Percentiles rank a stretch among this genome's conserved stretches.
Conservation (phyloP, 1,140 invertebrate species). For the Apis cerana region DNA sequence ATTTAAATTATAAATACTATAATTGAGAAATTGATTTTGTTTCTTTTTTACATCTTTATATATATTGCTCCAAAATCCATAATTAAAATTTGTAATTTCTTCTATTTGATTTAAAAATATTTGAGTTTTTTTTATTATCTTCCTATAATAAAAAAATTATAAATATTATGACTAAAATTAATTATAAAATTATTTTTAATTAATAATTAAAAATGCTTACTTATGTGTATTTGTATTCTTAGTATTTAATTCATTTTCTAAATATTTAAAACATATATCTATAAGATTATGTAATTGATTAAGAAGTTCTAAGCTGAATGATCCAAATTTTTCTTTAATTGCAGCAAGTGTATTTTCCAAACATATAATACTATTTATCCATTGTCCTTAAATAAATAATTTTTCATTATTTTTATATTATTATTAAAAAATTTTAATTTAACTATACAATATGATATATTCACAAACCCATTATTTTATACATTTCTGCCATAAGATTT, state of each 20-base stretch:
- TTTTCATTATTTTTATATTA: neutral
- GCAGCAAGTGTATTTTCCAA: constrained; percentile 78
- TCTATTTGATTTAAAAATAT: constrained; percentile 65
- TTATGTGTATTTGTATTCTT: constrained; percentile 65
- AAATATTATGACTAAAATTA: neutral
- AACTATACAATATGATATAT: neutral
- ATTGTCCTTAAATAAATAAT: constrained; percentile 70
- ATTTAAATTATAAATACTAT: neutral
- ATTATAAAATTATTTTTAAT: constrained; percentile 24
- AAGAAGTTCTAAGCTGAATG: constrained; percentile 82
- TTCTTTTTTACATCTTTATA: constrained; percentile 64
- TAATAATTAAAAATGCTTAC: constrained; percentile 60
- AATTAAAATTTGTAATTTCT: constrained; percentile 70
- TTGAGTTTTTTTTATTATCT: constrained; percentile 64
- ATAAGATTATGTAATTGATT: constrained; percentile 82
- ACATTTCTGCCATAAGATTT: constrained; percentile 82
- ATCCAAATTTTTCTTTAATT: constrained; percentile 82
- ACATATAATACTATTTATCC: constrained; percentile 77
- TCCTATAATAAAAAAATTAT: constrained; percentile 62
- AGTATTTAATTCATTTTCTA: constrained; percentile 64
- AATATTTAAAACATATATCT: constrained; percentile 73
- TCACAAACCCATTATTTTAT: constrained; percentile 78
- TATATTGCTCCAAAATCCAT: constrained; percentile 72
- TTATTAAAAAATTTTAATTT: neutral
- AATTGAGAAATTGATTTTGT: neutral